These are phyloP conservation scores for Hemistola chrysoprasaria DNA, from an alignment of 2,888 invertebrate species.

Conservation along the genomic window DNA sequence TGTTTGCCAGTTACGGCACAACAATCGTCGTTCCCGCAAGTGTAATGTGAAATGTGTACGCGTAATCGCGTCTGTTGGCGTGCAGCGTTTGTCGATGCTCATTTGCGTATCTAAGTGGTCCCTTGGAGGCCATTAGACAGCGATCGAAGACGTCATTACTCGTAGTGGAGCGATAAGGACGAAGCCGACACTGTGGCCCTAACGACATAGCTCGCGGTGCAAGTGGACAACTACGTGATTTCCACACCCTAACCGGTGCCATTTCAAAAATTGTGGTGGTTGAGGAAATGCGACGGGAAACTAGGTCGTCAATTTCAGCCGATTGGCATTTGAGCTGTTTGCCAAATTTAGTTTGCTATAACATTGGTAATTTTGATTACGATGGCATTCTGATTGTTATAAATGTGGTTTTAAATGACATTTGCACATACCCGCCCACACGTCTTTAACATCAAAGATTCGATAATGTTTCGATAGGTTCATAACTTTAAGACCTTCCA, in stretches of 20 bases:
- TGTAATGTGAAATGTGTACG: constrained; percentile 52
- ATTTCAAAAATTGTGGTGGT: constrained; percentile 38
- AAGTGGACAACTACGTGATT: constrained; percentile 65
- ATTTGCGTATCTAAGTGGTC: constrained; percentile 81
- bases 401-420: too few relatives aligned
- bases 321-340: constrained; percentile 20
- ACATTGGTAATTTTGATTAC: too few relatives aligned
- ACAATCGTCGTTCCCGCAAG: constrained; percentile 39
- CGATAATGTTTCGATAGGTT: too few relatives aligned
- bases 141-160: constrained; percentile 79
- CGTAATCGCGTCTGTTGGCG: constrained; percentile 46
- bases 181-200: constrained; percentile 58
- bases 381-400: too few relatives aligned
- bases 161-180: constrained; percentile 73
- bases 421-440: too few relatives aligned
- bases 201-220: constrained; percentile 59
- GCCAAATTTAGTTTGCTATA: too few relatives aligned
- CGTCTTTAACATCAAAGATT: too few relatives aligned
- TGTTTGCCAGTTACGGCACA: constrained; percentile 13
- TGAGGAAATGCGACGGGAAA: constrained; percentile 34
- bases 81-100: constrained; percentile 68
- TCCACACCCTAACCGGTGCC: constrained; percentile 43
- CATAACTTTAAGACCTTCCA: too few relatives aligned
- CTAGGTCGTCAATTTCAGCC: constrained; percentile 35
- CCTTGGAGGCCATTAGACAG: constrained; percentile 76